Base-by-base conservation (phyloP, 2,888 invertebrate genomes). In the Euplexia lucipara region DNA sequence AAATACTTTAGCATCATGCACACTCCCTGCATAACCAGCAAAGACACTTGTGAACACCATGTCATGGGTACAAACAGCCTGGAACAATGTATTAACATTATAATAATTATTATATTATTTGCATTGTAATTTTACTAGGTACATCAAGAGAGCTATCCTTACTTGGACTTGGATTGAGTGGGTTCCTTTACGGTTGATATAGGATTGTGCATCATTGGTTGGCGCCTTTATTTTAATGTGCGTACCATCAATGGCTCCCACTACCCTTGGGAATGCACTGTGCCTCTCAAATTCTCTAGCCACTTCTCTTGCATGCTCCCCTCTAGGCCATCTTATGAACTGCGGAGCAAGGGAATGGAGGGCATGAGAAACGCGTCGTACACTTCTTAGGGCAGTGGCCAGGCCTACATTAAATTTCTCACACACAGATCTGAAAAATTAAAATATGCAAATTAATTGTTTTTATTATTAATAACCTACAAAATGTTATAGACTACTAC, bases 121-220 rank as follows among this genome's bases (percentile, higher is more conserved):
- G 45, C n/a, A 26, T 45, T 45, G 26, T 26, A 45, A 26, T 26
- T 26, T 26, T 26, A 26, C 45, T 45, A 45, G 9, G 26, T 45
- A 45, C 45, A 45, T 45, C 26, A n/a, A n/a, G 26, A 26, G n/a
- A 45, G 45, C n/a, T 45, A 45, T 45, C 45, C 45, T 26, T 45
- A 45, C 45, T 26, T 45, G 45, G n/a, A 45, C 45, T 48, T 49
- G 48, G 14, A 34, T 49, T 49, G 48, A 34, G 18, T 48, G 48
- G 18, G 32, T 34, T 32, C 34, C 18, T 49, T 49, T 49, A 8
- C 49, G 34, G 34, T 49, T 49, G 35, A 20, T 35, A 49, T 49
- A 34, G 34, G 34, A 20, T 35, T 9, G 34, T 49, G 20, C 34
- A 49, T 34, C 49, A 8, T 49, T 2, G 14, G 34, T 35, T 34